Conservation (phyloP, 2,797 vertebrate genomes). For the Euthynnus affinis region DNA sequence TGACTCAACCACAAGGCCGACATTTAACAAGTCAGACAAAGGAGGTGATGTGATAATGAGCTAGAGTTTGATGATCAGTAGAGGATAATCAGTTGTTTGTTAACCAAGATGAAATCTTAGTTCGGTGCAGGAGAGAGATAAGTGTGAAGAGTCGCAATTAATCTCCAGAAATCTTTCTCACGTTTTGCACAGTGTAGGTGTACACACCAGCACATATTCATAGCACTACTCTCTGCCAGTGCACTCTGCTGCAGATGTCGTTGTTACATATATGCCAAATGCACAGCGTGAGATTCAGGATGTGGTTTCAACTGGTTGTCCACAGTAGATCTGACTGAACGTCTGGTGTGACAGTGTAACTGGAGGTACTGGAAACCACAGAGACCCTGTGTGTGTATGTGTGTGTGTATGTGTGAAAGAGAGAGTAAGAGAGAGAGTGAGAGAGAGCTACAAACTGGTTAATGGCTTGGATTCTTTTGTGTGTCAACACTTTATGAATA, state of each 20-base stretch:
- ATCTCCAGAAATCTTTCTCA: conserved; percentile 27
- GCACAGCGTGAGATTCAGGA: conserved; percentile 52
- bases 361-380: conserved; percentile 28
- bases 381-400: conserved; percentile 1
- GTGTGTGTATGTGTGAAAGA: not conserved
- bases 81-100: conserved; percentile 54
- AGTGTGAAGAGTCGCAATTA: conserved; percentile 21
- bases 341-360: conserved; percentile 26
- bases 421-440: too few species aligned
- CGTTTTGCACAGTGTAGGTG: conserved; percentile 59
- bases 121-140: conserved; percentile 44
- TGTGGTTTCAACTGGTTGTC: conserved; percentile 64
- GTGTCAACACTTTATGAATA: conserved; percentile 49
- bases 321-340: conserved; percentile 35
- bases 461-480: conserved; percentile 30
- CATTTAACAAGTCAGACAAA: conserved; percentile 75
- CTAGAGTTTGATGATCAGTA: conserved; percentile 59
- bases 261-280: conserved; percentile 28
- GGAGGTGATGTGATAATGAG: conserved; percentile 70
- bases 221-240: conserved; percentile 1
- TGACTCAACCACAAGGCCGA: conserved; percentile 70
- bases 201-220: conserved; percentile 46
- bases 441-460: conserved; percentile 16
- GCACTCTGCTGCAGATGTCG: conserved; percentile 44
- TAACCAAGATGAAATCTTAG: conserved; percentile 38